Base-by-base conservation (phyloP, 2,888 invertebrate species). In the Amblyjoppa proteus region DNA sequence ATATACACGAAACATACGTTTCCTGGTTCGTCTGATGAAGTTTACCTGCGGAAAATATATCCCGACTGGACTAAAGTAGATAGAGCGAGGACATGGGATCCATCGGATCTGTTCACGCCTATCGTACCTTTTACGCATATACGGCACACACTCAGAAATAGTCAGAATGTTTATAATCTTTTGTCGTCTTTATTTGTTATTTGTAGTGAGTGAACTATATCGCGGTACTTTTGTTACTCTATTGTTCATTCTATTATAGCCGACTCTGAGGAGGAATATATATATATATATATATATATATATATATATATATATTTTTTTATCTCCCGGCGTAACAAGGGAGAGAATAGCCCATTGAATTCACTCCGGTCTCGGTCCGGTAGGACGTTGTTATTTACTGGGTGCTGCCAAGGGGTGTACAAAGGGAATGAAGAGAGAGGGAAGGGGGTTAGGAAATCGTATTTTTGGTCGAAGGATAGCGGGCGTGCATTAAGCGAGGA, bases 11-110 rank as follows among this genome's bases (percentile, higher is more conserved):
- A 90, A 90, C 88, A 89, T 90, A 88, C 87, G 90, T 90, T 90
- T 90, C 88, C 89, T 38, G 38, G 85, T 87, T 88, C 87, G 87
- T 88, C 86, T 89, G 87, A 88, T 88, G 89, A 90, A 82, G 85
- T 81, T 89, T 88, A 70, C 66, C 83, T 78, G 76, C 75, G 38
- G 75, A 84, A 86, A 82, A 82, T 11, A 56, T 56, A 38, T 25
- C 1, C 16, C 61, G 25, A 61, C 16, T 16, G 11, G 69, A 49
- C 3, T 69, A 64, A 20, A 49, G 49, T 49, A 70, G 25, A 51
- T 28, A 70, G 51, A 70, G 31, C 7, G 9, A 41, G 13, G 11
- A 34, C n/a, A 68, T 28, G 25, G 13, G 51, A 9, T 53, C 6
- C 53, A 51, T 61, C 38, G 31, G 49, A 64, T 25, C 71, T 56